A percentile compares a stretch with the other conserved stretches of the same genome.
Conservation (phyloP, 2,797 vertebrate species). For the Enteromius afrohamiltoni region DNA sequence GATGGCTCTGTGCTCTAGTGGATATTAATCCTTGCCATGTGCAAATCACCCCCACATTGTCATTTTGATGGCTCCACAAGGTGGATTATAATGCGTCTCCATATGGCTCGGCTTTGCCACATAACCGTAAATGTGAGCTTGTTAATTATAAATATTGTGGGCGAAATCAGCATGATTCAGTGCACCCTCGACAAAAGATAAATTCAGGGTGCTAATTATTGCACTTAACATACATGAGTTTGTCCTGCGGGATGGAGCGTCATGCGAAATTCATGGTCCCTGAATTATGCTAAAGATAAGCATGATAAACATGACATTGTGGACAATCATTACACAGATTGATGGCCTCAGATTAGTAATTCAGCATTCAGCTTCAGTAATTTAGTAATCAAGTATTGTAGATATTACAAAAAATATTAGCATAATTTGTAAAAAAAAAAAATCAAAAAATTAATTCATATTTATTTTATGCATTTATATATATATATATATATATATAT, state of each 20-base stretch:
- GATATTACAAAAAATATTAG: too few relatives aligned
- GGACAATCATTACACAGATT: constrained; percentile 40
- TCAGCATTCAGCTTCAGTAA: too few relatives aligned
- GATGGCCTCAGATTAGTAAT: background rate
- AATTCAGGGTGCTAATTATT: constrained; percentile 50
- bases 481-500: too few relatives aligned
- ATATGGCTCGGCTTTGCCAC: constrained; percentile 64
- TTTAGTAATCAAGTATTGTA: too few relatives aligned
- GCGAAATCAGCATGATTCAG: constrained; percentile 31
- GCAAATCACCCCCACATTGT: constrained; percentile 71
- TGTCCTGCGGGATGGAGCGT: constrained; percentile 27
- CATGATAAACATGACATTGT: background rate
- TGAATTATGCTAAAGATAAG: constrained; percentile 45
- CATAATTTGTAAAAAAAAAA: too few relatives aligned
- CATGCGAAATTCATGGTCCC: constrained; percentile 28
- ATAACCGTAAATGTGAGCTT: background rate
- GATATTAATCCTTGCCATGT: constrained; percentile 68
- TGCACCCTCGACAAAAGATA: constrained; percentile 33
- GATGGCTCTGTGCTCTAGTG: constrained; percentile 69
- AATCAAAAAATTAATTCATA: too few relatives aligned
- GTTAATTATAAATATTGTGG: constrained; percentile 36
- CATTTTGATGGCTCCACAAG: constrained; percentile 69
- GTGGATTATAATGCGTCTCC: constrained; percentile 68
- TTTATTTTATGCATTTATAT: too few relatives aligned
- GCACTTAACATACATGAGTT: constrained; percentile 33